Conservation (phyloP, 2,888 invertebrate genomes). For the Tholera decimalis region DNA sequence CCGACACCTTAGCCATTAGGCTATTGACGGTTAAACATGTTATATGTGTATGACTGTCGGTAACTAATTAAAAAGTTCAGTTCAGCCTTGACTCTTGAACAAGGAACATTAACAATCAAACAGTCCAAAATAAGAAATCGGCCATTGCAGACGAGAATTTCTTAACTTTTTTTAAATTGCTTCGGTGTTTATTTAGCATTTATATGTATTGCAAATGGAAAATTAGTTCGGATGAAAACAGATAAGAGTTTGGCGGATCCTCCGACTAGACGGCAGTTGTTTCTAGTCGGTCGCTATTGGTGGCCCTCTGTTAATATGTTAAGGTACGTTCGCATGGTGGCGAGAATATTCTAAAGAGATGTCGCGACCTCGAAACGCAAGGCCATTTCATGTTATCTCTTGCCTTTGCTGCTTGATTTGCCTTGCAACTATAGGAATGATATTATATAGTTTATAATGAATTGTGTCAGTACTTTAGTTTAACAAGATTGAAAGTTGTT, state of each 20-base stretch:
- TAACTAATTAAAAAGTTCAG: conserved; percentile 89
- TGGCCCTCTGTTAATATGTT: background rate
- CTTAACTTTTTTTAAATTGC: background rate
- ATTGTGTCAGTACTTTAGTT: too few relatives aligned
- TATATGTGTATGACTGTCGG: conserved; percentile 84
- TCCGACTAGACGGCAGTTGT: too few relatives aligned
- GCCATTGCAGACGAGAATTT: background rate
- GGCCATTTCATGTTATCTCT: too few relatives aligned
- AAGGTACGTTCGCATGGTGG: background rate
- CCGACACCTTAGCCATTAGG: too few relatives aligned
- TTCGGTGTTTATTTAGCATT: background rate
- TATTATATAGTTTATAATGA: too few relatives aligned
- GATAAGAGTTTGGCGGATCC: background rate
- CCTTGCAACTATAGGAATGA: too few relatives aligned
- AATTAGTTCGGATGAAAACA: background rate
- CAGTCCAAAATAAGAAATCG: conserved; percentile 67
- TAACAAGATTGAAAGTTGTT: too few relatives aligned
- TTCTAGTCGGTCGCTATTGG: background rate
- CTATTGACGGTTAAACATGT: too few relatives aligned
- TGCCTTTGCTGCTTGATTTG: too few relatives aligned
- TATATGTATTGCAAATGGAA: background rate
- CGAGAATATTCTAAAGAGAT: too few relatives aligned
- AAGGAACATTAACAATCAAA: conserved; percentile 70
- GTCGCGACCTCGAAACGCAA: too few relatives aligned
- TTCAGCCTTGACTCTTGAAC: conserved; percentile 78